phyloP scores from a whole-genome alignment of 2,113 vertebrate species.

The Leptocoma aspasia region DNA sequence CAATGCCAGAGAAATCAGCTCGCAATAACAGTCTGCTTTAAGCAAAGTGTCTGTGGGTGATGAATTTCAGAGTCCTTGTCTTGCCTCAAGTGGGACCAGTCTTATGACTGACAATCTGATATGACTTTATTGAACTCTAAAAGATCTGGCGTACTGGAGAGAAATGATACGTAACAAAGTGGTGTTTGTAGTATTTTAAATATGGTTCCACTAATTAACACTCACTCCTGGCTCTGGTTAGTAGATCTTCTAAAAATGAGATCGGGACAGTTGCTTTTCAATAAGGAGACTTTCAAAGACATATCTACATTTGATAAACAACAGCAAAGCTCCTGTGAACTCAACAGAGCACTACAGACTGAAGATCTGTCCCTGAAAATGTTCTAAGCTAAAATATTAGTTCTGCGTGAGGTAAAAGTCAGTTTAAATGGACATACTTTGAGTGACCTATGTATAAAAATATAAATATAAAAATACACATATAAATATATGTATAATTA shows the following conservation, averaged over 20 bases:
- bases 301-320: neutral
- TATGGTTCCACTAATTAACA: neutral
- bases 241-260: neutral
- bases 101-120: neutral
- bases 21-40: neutral
- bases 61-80: neutral
- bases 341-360: neutral
- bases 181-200: neutral
- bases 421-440: neutral
- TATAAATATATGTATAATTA: neutral
- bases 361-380: neutral
- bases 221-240: neutral
- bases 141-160: neutral
- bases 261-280: neutral
- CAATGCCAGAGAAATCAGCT: neutral
- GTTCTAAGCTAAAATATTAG: neutral
- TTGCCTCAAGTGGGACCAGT: neutral
- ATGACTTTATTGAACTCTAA: neutral
- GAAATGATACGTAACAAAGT: neutral
- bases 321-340: neutral
- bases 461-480: neutral
- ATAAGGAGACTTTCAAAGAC: neutral
- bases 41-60: neutral
- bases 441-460: neutral
- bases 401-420: neutral